phyloP scores from a whole-genome alignment of 1,140 invertebrate species.

The Halesus radiatus region DNA sequence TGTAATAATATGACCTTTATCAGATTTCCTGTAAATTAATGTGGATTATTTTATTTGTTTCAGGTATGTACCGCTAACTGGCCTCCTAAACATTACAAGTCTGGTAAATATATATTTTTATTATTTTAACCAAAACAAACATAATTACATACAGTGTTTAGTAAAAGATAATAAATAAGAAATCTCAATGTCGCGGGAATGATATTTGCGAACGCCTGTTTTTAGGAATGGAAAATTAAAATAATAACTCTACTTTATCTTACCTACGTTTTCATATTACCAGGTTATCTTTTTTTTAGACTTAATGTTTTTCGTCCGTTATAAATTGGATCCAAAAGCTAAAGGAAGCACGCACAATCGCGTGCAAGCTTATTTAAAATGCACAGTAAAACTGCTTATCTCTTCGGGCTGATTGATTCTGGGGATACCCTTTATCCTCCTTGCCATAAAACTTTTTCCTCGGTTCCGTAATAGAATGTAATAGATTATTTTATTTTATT shows the following conservation, averaged over 20 bases:
- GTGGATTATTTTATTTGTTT: constrained; percentile 32
- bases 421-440: neutral
- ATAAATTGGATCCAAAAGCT: constrained; percentile 23
- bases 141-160: too few relatives aligned
- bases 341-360: constrained; percentile 39
- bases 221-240: neutral
- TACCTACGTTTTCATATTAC: constrained; percentile 11
- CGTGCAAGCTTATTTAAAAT: constrained; percentile 41
- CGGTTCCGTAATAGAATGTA: neutral
- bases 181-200: too few relatives aligned
- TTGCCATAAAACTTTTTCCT: neutral
- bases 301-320: constrained; percentile 1
- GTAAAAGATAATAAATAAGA: too few relatives aligned
- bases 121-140: too few relatives aligned
- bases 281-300: constrained; percentile 20
- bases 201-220: too few relatives aligned
- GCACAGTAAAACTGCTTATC: constrained; percentile 33
- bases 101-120: constrained; percentile 14
- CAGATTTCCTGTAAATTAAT: constrained; percentile 38
- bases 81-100: neutral
- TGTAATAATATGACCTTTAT: constrained; percentile 22
- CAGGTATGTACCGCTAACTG: constrained; percentile 37
- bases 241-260: constrained; percentile 21
- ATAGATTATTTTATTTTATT: neutral
- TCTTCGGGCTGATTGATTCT: constrained; percentile 12